phyloP scores from a whole-genome alignment of 2,113 vertebrate genomes.

The Perca schrenkii region DNA sequence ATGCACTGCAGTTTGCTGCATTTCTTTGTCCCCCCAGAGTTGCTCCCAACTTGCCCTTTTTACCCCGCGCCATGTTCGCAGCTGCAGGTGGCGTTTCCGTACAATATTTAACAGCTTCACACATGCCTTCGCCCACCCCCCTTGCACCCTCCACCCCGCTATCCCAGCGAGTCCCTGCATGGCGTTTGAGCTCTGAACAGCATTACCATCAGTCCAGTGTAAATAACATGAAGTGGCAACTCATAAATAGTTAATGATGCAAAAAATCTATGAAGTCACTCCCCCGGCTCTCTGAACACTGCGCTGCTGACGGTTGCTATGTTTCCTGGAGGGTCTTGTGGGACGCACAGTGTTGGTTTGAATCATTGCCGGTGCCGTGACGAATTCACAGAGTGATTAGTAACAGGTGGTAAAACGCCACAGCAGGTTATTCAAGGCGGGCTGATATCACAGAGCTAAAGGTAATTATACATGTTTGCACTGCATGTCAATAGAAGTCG shows the following conservation, averaged over 20 bases:
- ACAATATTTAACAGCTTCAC: conserved; percentile 86
- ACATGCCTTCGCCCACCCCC: conserved; percentile 79
- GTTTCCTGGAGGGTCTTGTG: conserved; percentile 75
- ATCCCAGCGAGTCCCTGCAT: conserved; percentile 78
- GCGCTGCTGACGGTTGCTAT: conserved; percentile 53
- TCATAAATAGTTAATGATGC: conserved; percentile 93
- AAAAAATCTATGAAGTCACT: conserved; percentile 86
- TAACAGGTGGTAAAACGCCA: conserved; percentile 85
- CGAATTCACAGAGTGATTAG: conserved; percentile 79
- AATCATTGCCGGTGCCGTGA: conserved; percentile 73
- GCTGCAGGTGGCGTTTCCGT: conserved; percentile 89
- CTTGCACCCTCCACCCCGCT: conserved; percentile 29
- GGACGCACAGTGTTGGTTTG: conserved; percentile 72
- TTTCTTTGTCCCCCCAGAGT: conserved; percentile 44
- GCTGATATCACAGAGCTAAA: conserved; percentile 69
- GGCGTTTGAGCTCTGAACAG: conserved; percentile 85
- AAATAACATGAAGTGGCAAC: conserved; percentile 94
- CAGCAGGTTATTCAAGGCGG: conserved; percentile 69
- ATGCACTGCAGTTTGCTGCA: conserved; percentile 50
- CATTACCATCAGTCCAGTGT: conserved; percentile 89
- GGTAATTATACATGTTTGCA: conserved; percentile 67
- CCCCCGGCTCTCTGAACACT: conserved; percentile 60
- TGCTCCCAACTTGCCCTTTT: conserved; percentile 57
- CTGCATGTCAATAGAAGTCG: conserved; percentile 58
- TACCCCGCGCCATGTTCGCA: conserved; percentile 72